Evolutionary conservation across 2,113 vertebrate species (phyloP), one percentile per base, ranked within the genome.

Genomic region (Ciconia maguari): DNA sequence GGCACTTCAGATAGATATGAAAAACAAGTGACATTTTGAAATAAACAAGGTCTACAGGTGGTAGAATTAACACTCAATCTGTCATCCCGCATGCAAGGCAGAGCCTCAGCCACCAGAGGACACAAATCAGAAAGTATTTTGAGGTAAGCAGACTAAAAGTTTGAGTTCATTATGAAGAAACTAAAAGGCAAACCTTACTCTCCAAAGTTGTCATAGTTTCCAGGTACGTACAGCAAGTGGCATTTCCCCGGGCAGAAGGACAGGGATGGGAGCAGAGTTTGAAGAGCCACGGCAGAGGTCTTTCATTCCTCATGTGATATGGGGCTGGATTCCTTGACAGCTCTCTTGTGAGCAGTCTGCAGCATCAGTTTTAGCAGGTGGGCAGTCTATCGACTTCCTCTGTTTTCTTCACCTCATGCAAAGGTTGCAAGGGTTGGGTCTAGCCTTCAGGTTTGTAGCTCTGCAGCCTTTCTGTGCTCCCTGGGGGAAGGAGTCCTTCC

Each of bases 1-100:
- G 87, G 60, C 71, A 91, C 74, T 95, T 93, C 71, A 77, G 51
- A 66, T 85, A 77, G 51, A 66, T 85, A 55, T 51, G 85, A 96
- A 94, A 95, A 91, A 88, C 65, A 97, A 83, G 89, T 94, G 93
- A 90, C 87, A 90, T 95, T 97, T 97, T 91, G 93, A 96, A 97
- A 97, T 88, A 96, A 95, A 94, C 81, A 96, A 86, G 70, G 64
- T 82, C 93, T 96, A 97, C 91, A 96, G 91, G 95, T 97, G 95
- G 93, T 93, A 96, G 87, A 95, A 96, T 97, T 96, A 97, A 83
- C 84, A 91, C 93, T 96, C 95, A 89, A 77, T 97, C 84, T 96
- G 95, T 96, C 94, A 96, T 81, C 87, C 62, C 86, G 71, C 46
- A 64, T 66, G 75, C 58, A 71, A 91, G 54, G 46, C 75, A 95